Conservation (phyloP, 2,888 invertebrate species). For the Diogma glabrata region DNA sequence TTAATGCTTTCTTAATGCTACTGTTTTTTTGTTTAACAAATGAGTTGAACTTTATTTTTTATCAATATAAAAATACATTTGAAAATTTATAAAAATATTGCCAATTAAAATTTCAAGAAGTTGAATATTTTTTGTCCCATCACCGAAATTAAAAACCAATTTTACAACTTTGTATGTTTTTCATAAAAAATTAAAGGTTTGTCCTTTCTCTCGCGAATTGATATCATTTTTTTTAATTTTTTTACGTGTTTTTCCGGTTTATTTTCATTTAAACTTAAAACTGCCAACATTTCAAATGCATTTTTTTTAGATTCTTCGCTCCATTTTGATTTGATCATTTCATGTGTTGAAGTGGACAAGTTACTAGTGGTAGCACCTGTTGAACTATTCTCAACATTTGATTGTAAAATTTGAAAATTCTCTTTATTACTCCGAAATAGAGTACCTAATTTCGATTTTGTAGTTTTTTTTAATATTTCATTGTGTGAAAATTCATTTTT, state of each 20-base stretch:
- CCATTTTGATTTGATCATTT: constrained; percentile 21
- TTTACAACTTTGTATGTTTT: constrained; percentile 5
- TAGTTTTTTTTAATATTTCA: not conserved
- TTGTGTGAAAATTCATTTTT: not conserved
- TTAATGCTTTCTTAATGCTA: no score
- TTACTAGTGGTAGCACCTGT: no score
- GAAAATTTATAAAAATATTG: no score
- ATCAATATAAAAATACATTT: no score
- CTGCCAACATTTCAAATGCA: constrained; percentile 33
- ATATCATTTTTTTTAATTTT: not conserved
- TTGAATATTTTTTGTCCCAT: no score
- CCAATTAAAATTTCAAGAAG: no score
- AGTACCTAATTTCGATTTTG: not conserved
- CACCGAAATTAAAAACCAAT: no score
- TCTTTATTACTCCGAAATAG: not conserved
- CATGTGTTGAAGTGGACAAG: no score
- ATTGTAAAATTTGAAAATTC: no score
- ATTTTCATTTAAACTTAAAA: constrained; percentile 29
- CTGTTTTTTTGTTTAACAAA: no score
- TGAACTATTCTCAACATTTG: not conserved
- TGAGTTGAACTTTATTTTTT: no score
- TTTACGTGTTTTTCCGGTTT: not conserved
- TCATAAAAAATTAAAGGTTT: constrained; percentile 5
- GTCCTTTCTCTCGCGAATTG: not conserved
- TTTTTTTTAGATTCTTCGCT: constrained; percentile 32